Evolutionary conservation across 2,113 vertebrate genomes (phyloP).

Genomic region (Todiramphus chloris): DNA sequence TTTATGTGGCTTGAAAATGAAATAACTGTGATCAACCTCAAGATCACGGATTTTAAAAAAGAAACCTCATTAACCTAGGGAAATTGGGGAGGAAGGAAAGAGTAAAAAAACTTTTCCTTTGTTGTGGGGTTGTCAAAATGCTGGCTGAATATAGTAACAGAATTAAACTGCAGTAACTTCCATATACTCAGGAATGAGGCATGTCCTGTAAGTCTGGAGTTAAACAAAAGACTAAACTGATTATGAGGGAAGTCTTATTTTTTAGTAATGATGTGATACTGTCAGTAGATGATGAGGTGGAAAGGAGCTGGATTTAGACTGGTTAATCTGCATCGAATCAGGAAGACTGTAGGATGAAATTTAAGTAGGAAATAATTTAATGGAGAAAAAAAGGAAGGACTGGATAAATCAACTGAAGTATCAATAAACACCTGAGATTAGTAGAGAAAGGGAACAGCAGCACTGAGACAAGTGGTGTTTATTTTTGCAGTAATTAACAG

Average conservation of each 20-base stretch:
- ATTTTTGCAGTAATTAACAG: background rate
- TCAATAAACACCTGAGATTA: background rate
- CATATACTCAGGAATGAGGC: background rate
- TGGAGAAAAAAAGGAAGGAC: background rate
- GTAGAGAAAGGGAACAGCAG: background rate
- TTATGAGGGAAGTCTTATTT: slow-evolving; percentile 19
- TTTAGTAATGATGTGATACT: slow-evolving; percentile 7
- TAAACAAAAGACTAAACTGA: slow-evolving; percentile 18
- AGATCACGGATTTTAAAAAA: background rate
- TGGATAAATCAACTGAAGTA: background rate
- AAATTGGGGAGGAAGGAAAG: slow-evolving; percentile 45
- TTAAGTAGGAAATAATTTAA: slow-evolving; percentile 67
- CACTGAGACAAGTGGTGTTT: background rate
- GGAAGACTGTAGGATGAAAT: slow-evolving; percentile 4
- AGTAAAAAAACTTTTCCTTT: slow-evolving; percentile 30
- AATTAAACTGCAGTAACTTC: slow-evolving; percentile 23
- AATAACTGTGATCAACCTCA: background rate
- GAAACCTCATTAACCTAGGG: background rate
- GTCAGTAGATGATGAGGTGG: background rate
- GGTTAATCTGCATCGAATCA: background rate
- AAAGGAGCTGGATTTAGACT: background rate
- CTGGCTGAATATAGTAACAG: background rate
- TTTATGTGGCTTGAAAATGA: background rate
- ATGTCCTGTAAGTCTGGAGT: background rate
- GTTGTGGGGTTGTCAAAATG: slow-evolving; percentile 11